Percentiles rank a stretch among this genome's conserved stretches.
Conservation (phyloP, 1,140 invertebrate genomes). For the Zaprionus camerounensis region DNA sequence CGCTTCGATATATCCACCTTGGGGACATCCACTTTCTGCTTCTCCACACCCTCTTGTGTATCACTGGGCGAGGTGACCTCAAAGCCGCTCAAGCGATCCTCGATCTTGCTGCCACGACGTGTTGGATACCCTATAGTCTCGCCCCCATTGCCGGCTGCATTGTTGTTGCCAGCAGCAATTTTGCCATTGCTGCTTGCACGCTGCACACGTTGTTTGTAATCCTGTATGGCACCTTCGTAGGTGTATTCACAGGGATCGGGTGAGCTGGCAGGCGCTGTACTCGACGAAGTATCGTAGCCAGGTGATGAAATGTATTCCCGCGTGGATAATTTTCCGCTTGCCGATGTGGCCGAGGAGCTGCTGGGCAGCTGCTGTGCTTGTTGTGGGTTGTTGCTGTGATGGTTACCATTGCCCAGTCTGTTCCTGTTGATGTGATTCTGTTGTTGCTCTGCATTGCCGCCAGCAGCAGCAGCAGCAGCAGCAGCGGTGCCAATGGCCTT, state of each 20-base stretch:
- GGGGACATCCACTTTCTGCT: slow-evolving; percentile 87
- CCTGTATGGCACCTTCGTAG: slow-evolving; percentile 93
- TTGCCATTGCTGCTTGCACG: slow-evolving; percentile 84
- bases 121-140: slow-evolving; percentile 70
- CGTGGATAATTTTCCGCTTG: background rate
- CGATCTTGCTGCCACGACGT: slow-evolving; percentile 76
- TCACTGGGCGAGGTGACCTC: slow-evolving; percentile 83
- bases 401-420: slow-evolving; percentile 37
- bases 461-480: slow-evolving; percentile 18
- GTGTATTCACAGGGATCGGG: slow-evolving; percentile 89
- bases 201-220: slow-evolving; percentile 90
- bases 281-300: slow-evolving; percentile 80
- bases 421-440: slow-evolving; percentile 73
- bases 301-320: slow-evolving; percentile 81
- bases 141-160: slow-evolving; percentile 40
- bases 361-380: background rate
- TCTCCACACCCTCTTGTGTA: slow-evolving; percentile 78
- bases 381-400: slow-evolving; percentile 20
- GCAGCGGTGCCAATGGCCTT: slow-evolving; percentile 62
- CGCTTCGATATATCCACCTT: slow-evolving; percentile 93
- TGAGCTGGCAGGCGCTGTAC: slow-evolving; percentile 76
- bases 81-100: slow-evolving; percentile 79
- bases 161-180: slow-evolving; percentile 47
- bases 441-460: slow-evolving; percentile 50
- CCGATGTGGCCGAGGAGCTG: slow-evolving; percentile 33